phyloP scores from a whole-genome alignment of 2,797 vertebrate genomes.

The Danio albolineatus region DNA sequence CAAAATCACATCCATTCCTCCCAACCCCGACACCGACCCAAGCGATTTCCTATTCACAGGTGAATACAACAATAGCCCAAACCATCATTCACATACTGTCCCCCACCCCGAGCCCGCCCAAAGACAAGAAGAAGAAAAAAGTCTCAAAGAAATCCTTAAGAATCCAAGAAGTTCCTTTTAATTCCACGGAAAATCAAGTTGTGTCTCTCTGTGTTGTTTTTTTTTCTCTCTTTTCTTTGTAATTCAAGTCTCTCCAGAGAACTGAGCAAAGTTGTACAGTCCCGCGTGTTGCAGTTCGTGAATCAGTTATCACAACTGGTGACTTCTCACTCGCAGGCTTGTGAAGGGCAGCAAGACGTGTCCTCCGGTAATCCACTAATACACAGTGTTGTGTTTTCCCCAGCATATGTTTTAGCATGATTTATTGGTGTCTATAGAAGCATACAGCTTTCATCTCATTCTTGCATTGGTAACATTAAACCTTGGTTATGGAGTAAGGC shows the following conservation, averaged over 20 bases:
- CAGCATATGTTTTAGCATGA: constrained; percentile 55
- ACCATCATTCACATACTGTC: constrained; percentile 26
- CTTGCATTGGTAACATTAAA: constrained; percentile 65
- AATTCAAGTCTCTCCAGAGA: constrained; percentile 65
- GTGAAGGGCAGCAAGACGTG: constrained; percentile 58
- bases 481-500: constrained; percentile 74
- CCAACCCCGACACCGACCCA: constrained; percentile 57
- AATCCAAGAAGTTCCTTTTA: constrained; percentile 61
- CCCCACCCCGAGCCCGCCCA: constrained; percentile 38
- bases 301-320: constrained; percentile 52
- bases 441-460: constrained; percentile 63
- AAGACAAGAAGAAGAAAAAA: constrained; percentile 63
- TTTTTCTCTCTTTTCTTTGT: constrained; percentile 20
- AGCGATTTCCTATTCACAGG: constrained; percentile 60
- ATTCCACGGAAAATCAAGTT: constrained; percentile 62
- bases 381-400: constrained; percentile 70
- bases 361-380: constrained; percentile 63
- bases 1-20: constrained; percentile 61
- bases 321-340: constrained; percentile 55
- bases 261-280: constrained; percentile 65
- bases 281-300: constrained; percentile 58
- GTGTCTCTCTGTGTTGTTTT: constrained; percentile 9
- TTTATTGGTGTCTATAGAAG: constrained; percentile 62
- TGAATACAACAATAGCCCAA: constrained; percentile 61
- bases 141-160: constrained; percentile 63